Evolutionary conservation across 2,888 invertebrate species (phyloP), one percentile per base, ranked within the genome.

Genomic region (Malthinus flaveolus): DNA sequence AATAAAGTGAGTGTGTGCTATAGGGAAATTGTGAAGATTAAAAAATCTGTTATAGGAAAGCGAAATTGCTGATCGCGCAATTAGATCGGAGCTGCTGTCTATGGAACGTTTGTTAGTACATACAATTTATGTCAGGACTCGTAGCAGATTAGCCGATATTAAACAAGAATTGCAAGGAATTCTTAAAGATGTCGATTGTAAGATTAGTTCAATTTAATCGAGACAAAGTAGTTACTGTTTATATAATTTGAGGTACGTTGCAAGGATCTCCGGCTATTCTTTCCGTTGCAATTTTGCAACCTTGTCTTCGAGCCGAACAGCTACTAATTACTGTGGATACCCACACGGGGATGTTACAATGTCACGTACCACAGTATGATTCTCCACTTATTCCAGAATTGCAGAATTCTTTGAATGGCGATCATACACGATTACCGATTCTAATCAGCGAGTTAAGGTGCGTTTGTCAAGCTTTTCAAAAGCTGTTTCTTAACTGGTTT

Each of bases 81-180:
- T 94, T 37, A 85, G 93, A 67, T 93, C 93, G 15, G 95, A 95
- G 78, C 88, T 93, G 71, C 83, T 97, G n/a, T 95, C 96, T 4
- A 92, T 97, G 87, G 97, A 97, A 81, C 88, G 95, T 34, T 82
- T 97, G 50, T 82, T 97, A 34, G 95, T 97, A 5, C 95, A 96
- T 75, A 97, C 97, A 0, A 95, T 97, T 67, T 96, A 97, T 74
- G 91, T 96, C 54, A 85, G 97, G 66, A 93, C 95, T 0, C 85
- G 92, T 51, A 90, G 91, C 64, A 84, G 96, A 39, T 82, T 96
- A 9, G 85, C 85, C 35, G 94, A 95, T 73, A 84, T 95, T 32
- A 91, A 90, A 75, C 86, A 90, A 63, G 86, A 91, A 71, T 79
- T 93, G 48, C 87, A 87, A 68, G 84, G 85, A 33, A 82, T 90